Conservation (phyloP, 2,113 vertebrate genomes). For the Aegithalos caudatus region DNA sequence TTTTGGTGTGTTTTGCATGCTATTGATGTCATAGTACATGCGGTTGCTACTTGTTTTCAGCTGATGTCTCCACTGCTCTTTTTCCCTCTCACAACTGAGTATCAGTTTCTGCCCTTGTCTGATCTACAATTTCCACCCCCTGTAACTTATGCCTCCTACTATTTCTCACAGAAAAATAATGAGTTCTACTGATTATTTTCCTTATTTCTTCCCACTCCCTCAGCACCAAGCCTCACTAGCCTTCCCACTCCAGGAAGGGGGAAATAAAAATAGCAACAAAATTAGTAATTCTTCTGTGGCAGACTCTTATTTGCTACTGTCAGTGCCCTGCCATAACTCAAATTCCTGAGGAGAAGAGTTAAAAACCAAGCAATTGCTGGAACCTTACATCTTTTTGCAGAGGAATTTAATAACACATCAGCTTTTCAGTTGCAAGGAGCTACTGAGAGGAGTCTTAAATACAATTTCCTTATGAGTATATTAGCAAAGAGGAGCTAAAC, state of each 20-base stretch:
- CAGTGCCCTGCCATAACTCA: background rate
- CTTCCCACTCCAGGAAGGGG: background rate
- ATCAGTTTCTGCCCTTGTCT: slow-evolving; percentile 37
- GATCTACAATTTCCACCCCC: background rate
- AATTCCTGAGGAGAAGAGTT: background rate
- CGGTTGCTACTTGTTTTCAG: background rate
- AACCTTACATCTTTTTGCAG: background rate
- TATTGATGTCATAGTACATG: background rate
- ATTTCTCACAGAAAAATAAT: slow-evolving; percentile 39
- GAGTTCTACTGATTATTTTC: slow-evolving; percentile 38
- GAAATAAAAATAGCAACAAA: slow-evolving; percentile 5
- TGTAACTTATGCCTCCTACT: slow-evolving; percentile 39
- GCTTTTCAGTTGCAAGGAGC: background rate
- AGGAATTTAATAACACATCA: background rate
- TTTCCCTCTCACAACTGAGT: slow-evolving; percentile 8
- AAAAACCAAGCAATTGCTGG: background rate
- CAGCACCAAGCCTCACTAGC: background rate
- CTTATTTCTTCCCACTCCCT: slow-evolving; percentile 36
- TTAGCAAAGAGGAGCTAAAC: background rate
- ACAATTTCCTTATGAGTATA: background rate
- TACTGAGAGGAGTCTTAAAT: background rate
- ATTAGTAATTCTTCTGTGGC: background rate
- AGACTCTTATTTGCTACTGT: background rate
- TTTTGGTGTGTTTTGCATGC: background rate
- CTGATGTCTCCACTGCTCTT: background rate